Evolutionary conservation across 1,140 invertebrate genomes (phyloP), one percentile per base, ranked within the genome.

Genomic region (Dermatophagoides farinae): DNA sequence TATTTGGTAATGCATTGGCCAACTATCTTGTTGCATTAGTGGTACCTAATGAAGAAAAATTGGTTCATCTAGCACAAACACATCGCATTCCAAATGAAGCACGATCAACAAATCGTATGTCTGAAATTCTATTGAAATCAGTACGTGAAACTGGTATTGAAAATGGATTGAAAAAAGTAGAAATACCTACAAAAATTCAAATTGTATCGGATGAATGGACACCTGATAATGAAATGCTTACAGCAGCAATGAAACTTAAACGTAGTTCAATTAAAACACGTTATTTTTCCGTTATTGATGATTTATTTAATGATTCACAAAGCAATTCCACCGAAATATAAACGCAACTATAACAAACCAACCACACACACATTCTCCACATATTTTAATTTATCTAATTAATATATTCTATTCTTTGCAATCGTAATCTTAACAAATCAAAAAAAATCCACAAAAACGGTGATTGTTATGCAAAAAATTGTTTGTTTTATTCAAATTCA

Each of bases 241-340:
- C 53, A 20, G 92, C 93, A 65, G 91, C 93, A 47, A 89, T 96
- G 72, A 97, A 97, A 75, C 76, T 97, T 64, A 93, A 93, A 73
- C 78, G 93, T 16, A 64, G 64, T 16, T 18, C 25, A 23, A 67
- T 67, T 23, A 54, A 65, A 43, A 39, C 62, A 5, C 40, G 52
- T 37, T 67, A 67, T 58, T 38, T 64, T 46, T 31, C 43, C 12
- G 63, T 60, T 71, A 88, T 97, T 67, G 84, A 87, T 68, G 76
- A 82, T 63, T 89, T 96, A 86, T 96, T 95, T 71, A 81, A 60
- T 23, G 63, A 31, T 12, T 58, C 67, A 23, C 9, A 20, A 4
- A 9, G 18, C 9, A 47, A 47, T 47, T 31, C 31, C 31, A 23
- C 46, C 46, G 46, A 47, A 47, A 20, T 20, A 23, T 20, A 23